Evolutionary conservation across 2,797 vertebrate genomes (phyloP).

Genomic region (Malacoctenus gilli): DNA sequence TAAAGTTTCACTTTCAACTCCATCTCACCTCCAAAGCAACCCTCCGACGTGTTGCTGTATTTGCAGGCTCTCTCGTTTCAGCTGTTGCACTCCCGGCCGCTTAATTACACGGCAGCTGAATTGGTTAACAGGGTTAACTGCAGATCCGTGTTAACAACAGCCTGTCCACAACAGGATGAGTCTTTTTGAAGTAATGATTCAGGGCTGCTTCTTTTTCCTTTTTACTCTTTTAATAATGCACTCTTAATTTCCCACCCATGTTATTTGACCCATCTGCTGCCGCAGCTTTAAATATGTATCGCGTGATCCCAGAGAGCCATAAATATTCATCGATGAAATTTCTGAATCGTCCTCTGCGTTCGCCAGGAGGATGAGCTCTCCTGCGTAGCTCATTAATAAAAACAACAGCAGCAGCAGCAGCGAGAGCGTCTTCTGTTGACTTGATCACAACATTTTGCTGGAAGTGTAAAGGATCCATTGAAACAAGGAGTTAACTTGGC

Average conservation of each 20-base stretch:
- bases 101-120: conserved; percentile 1
- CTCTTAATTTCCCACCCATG: neutral
- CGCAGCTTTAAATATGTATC: no score
- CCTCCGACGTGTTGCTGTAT: neutral
- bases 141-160: neutral
- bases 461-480: conserved; percentile 44
- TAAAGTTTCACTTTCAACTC: conserved; percentile 8
- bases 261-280: no score
- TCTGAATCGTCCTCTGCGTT: neutral
- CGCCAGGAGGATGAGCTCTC: neutral
- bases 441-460: neutral
- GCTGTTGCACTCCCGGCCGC: neutral
- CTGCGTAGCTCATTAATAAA: conserved; percentile 41
- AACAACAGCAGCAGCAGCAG: neutral
- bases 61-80: neutral
- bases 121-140: conserved; percentile 2
- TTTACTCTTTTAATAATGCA: neutral
- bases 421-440: no score
- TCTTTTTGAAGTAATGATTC: neutral
- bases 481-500: conserved; percentile 44
- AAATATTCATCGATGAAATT: neutral
- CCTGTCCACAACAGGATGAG: neutral
- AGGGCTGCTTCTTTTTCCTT: no score
- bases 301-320: no score
- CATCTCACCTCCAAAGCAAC: neutral